Evolutionary conservation across 2,888 invertebrate species (phyloP).

Genomic region (Cephus pygmeus): DNA sequence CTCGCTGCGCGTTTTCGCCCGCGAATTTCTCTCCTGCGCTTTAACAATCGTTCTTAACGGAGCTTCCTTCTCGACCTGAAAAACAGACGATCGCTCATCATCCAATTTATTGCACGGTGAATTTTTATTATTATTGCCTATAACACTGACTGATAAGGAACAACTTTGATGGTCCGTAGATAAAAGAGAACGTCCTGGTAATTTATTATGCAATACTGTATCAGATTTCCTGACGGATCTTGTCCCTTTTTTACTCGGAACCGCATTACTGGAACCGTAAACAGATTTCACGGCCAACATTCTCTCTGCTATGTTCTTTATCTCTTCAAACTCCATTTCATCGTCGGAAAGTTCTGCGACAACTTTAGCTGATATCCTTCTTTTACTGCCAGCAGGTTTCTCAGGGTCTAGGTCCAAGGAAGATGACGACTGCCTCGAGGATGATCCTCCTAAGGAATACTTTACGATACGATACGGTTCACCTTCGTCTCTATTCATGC

Average conservation of each 20-base stretch:
- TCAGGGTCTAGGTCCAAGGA: background rate
- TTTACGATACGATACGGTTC: background rate
- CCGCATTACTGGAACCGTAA: conserved; percentile 18
- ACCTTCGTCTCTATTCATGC: background rate
- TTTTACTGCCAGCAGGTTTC: background rate
- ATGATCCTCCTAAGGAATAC: background rate
- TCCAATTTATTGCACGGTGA: background rate
- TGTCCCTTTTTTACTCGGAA: conserved; percentile 7
- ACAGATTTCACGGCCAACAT: conserved; percentile 22
- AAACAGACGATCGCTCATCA: conserved; percentile 25
- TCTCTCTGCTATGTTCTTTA: conserved; percentile 18
- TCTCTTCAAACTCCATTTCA: conserved; percentile 23
- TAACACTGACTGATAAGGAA: background rate
- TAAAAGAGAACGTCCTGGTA: background rate
- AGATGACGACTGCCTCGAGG: background rate
- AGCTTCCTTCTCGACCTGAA: conserved; percentile 27
- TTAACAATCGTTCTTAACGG: background rate
- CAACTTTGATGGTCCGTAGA: background rate
- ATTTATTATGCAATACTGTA: background rate
- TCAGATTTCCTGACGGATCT: background rate
- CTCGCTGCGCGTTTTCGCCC: conserved; percentile 4
- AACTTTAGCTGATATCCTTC: background rate
- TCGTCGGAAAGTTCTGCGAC: conserved; percentile 17
- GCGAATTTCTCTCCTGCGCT: background rate
- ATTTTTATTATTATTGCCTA: background rate